These are phyloP conservation scores for Phrynocephalus forsythii DNA, from an alignment of 2,797 vertebrate genomes.

Conservation along the genomic window DNA sequence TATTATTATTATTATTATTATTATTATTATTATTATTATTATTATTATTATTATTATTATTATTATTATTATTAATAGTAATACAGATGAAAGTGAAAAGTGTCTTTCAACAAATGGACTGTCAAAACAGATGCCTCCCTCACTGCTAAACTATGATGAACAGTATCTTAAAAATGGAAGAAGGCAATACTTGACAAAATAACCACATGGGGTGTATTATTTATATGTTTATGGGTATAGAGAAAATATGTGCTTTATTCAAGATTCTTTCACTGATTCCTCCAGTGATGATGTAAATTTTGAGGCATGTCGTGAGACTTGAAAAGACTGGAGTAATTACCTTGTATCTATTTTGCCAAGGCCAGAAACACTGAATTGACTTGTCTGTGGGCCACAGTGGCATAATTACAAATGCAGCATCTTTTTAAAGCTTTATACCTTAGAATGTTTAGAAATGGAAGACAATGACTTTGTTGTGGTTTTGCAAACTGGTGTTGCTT, in stretches of 20 bases:
- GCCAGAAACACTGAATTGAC: too few relatives aligned
- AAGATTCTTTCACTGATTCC: neutral
- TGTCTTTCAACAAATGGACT: neutral
- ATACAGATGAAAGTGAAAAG: neutral
- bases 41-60: neutral
- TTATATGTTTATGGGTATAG: neutral
- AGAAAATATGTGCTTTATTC: neutral
- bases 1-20: too few relatives aligned
- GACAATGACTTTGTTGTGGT: too few relatives aligned
- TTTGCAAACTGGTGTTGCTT: neutral
- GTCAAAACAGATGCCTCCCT: neutral
- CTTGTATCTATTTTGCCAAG: too few relatives aligned
- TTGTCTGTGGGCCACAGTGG: too few relatives aligned
- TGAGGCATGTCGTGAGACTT: neutral
- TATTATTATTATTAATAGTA: neutral
- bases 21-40: too few relatives aligned
- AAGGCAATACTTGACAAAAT: neutral
- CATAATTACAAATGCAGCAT: too few relatives aligned
- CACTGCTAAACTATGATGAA: neutral
- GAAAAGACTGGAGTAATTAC: neutral
- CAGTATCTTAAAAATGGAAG: neutral
- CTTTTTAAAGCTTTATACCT: too few relatives aligned
- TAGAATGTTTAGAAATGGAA: neutral
- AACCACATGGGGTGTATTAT: neutral
- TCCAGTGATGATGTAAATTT: neutral